Percentiles rank a stretch among this genome's conserved stretches.
Evolutionary conservation across 2,797 vertebrate genomes (phyloP).

Genomic region (Fistularia tabacaria): DNA sequence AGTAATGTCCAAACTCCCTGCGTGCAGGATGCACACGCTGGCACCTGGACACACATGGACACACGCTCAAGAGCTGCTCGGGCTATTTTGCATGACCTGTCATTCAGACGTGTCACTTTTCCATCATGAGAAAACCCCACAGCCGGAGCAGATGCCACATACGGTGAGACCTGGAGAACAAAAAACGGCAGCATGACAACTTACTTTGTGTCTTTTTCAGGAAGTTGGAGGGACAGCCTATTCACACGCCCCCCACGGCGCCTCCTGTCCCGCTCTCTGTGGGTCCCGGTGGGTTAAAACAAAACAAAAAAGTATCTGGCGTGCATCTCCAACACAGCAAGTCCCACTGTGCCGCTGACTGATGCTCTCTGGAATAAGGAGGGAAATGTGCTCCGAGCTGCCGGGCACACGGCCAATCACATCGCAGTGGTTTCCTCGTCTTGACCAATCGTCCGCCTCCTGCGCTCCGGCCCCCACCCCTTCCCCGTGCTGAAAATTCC

Average conservation of each 20-base stretch:
- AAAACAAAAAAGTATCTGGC: slow-evolving; percentile 48
- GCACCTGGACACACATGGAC: no score
- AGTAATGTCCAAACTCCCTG: neutral
- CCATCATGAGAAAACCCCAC: no score
- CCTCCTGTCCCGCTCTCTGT: slow-evolving; percentile 18
- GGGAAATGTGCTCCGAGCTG: slow-evolving; percentile 63
- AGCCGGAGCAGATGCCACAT: neutral
- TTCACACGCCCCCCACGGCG: slow-evolving; percentile 20
- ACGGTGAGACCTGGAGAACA: neutral
- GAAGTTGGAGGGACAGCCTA: slow-evolving; percentile 32
- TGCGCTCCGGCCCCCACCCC: slow-evolving; percentile 21
- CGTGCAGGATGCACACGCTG: slow-evolving; percentile 1
- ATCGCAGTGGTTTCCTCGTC: slow-evolving; percentile 27
- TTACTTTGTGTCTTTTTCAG: slow-evolving; percentile 51
- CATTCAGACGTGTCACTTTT: no score
- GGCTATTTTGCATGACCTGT: no score
- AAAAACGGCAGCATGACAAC: slow-evolving; percentile 14
- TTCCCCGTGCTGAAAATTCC: slow-evolving; percentile 52
- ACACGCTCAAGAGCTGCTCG: no score
- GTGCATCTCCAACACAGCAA: slow-evolving; percentile 53
- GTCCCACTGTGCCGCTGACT: slow-evolving; percentile 56
- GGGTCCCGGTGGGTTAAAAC: slow-evolving; percentile 30
- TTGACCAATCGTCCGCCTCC: slow-evolving; percentile 47
- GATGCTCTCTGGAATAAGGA: slow-evolving; percentile 69
- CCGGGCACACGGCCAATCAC: slow-evolving; percentile 63